Conservation (phyloP, 2,888 invertebrate species). For the Drosophila fulvimacula region DNA sequence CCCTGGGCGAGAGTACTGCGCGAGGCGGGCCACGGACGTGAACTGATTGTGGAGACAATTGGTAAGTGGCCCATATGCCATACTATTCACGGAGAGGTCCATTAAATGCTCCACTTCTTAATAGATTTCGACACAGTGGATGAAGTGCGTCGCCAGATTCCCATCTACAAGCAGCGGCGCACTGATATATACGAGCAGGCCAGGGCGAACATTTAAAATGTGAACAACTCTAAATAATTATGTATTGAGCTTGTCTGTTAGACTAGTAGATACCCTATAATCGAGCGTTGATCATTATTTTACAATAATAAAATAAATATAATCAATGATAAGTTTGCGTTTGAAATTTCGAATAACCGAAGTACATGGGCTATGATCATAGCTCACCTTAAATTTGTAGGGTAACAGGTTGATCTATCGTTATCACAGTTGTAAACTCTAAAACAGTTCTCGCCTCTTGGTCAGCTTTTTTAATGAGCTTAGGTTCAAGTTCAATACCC, state of each 20-base stretch:
- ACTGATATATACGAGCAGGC: conserved; percentile 89
- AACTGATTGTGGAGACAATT: conserved; percentile 90
- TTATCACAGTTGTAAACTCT: background rate
- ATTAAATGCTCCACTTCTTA: conserved; percentile 2
- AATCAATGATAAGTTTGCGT: background rate
- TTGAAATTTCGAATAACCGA: background rate
- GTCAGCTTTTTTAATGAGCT: background rate
- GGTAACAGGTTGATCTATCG: background rate
- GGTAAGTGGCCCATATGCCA: conserved; percentile 85
- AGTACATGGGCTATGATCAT: background rate
- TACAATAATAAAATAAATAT: background rate
- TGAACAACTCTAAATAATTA: conserved; percentile 27
- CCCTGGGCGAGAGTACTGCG: conserved; percentile 91
- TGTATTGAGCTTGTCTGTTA: background rate
- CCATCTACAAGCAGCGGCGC: conserved; percentile 90
- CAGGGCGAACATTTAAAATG: conserved; percentile 27
- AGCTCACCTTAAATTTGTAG: background rate
- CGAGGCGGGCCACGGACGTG: conserved; percentile 89
- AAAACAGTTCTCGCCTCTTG: background rate
- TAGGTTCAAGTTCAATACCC: background rate
- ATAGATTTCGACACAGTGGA: conserved; percentile 90
- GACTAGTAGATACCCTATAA: conserved; percentile 15
- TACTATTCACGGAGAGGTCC: too few species aligned
- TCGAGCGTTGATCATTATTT: background rate
- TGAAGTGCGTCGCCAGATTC: conserved; percentile 93